Percentiles rank a stretch among this genome's conserved stretches.
These are phyloP conservation scores for Cerastis leucographa DNA, from an alignment of 2,888 invertebrate species.

Conservation along the genomic window DNA sequence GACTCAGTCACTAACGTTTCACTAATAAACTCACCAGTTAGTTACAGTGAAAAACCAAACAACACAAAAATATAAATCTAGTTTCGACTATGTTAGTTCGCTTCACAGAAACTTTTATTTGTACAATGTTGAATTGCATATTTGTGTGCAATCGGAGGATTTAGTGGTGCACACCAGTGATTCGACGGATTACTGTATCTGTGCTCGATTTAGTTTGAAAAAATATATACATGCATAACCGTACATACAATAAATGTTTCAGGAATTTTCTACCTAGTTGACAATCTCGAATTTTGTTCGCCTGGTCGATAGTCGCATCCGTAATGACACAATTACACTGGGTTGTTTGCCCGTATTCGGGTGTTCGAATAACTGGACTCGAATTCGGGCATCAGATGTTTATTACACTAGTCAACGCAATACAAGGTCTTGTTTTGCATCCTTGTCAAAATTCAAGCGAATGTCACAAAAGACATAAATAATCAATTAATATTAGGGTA, in stretches of 20 bases:
- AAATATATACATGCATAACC: background rate
- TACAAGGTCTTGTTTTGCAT: too few relatives aligned
- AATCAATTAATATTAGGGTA: too few relatives aligned
- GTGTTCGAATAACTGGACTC: background rate
- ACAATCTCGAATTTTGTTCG: background rate
- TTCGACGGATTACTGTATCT: background rate
- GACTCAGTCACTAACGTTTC: slow-evolving; percentile 8
- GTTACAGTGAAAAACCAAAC: background rate
- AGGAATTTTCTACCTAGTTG: background rate
- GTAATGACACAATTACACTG: background rate
- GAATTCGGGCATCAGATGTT: background rate
- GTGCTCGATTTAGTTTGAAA: background rate
- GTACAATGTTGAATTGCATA: slow-evolving; percentile 1
- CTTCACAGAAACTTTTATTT: slow-evolving; percentile 16
- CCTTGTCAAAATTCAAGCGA: too few relatives aligned
- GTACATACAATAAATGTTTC: background rate
- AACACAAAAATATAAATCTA: slow-evolving; percentile 5
- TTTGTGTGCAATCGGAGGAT: slow-evolving; percentile 3
- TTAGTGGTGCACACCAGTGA: slow-evolving; percentile 5
- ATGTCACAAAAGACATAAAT: too few relatives aligned
- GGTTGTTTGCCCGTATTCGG: background rate
- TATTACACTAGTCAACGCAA: background rate
- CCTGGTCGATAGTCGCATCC: background rate
- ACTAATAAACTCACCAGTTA: background rate
- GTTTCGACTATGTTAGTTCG: background rate